Evolutionary conservation across 2,113 vertebrate genomes (phyloP).

Genomic region (Stigmatopora nigra): DNA sequence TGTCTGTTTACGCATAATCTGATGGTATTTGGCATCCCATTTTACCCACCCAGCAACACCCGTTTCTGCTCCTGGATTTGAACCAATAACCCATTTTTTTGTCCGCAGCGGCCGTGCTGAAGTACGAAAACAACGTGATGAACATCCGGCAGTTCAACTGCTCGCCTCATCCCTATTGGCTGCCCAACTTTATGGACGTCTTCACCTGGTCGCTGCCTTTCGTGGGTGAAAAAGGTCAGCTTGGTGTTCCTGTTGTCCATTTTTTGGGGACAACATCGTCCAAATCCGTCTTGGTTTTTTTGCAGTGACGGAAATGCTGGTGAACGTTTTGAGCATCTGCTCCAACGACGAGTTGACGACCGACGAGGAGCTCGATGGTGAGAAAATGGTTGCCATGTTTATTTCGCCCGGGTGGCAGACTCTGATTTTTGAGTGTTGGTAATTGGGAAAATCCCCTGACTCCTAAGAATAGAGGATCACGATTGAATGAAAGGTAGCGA

Average conservation of each 20-base stretch:
- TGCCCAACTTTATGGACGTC: constrained; percentile 98
- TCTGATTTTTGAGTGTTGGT: too few relatives aligned
- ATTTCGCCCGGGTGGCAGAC: too few relatives aligned
- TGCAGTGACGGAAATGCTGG: constrained; percentile 96
- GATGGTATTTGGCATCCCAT: constrained; percentile 28
- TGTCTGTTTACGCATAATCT: constrained; percentile 51
- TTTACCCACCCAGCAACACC: constrained; percentile 12
- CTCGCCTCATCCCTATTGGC: constrained; percentile 96
- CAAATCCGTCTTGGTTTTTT: constrained; percentile 7
- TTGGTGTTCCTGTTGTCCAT: neutral
- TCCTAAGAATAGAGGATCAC: too few relatives aligned
- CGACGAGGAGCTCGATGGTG: constrained; percentile 96
- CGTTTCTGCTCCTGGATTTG: too few relatives aligned
- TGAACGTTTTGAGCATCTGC: constrained; percentile 96
- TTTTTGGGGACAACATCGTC: neutral
- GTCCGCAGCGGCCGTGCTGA: constrained; percentile 91
- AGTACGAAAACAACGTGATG: constrained; percentile 99
- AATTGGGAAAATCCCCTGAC: too few relatives aligned
- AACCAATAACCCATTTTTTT: too few relatives aligned
- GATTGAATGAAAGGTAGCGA: too few relatives aligned
- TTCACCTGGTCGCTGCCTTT: constrained; percentile 98
- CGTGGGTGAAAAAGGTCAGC: constrained; percentile 90
- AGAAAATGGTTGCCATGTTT: constrained; percentile 23
- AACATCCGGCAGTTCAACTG: constrained; percentile 99
- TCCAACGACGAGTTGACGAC: constrained; percentile 94